A percentile compares a stretch with the other conserved stretches of the same genome.
Evolutionary conservation across 1,140 invertebrate genomes (phyloP).

Genomic region (Zaprionus tsacasi): DNA sequence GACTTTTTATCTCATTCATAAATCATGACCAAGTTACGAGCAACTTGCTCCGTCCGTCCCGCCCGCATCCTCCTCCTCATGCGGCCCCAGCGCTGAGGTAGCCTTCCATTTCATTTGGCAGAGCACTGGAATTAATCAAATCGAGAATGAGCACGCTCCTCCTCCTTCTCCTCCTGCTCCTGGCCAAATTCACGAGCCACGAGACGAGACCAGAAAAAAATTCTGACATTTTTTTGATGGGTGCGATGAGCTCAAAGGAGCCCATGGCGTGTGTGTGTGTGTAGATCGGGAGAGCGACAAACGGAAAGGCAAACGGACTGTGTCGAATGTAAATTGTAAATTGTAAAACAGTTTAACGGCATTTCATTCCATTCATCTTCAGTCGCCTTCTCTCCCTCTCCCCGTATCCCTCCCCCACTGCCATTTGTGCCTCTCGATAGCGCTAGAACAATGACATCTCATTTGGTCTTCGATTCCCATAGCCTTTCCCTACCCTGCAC

Average conservation of each 20-base stretch:
- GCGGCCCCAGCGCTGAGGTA: background rate
- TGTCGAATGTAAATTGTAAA: constrained; percentile 23
- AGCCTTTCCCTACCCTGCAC: background rate
- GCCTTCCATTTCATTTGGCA: constrained; percentile 38
- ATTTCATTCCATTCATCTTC: background rate
- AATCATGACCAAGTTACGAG: constrained; percentile 62
- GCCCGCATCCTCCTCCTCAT: constrained; percentile 32
- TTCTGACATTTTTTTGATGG: constrained; percentile 6
- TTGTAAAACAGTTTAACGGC: constrained; percentile 9
- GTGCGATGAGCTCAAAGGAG: background rate
- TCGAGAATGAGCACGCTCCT: constrained; percentile 31
- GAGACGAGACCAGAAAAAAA: constrained; percentile 3
- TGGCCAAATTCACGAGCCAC: background rate
- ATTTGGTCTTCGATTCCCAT: constrained; percentile 23
- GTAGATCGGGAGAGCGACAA: background rate
- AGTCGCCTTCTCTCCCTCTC: background rate
- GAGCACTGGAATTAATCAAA: constrained; percentile 44
- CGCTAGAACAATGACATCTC: constrained; percentile 30
- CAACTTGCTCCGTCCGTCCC: constrained; percentile 19
- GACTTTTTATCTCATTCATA: constrained; percentile 73
- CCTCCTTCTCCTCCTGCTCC: background rate
- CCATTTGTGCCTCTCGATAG: background rate
- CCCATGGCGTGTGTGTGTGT: background rate
- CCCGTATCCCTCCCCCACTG: background rate
- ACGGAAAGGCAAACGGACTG: background rate